A percentile compares a stretch with the other conserved stretches of the same genome.
Evolutionary conservation across 2,797 vertebrate genomes (phyloP).

Genomic region (Pangasius krempfi): DNA sequence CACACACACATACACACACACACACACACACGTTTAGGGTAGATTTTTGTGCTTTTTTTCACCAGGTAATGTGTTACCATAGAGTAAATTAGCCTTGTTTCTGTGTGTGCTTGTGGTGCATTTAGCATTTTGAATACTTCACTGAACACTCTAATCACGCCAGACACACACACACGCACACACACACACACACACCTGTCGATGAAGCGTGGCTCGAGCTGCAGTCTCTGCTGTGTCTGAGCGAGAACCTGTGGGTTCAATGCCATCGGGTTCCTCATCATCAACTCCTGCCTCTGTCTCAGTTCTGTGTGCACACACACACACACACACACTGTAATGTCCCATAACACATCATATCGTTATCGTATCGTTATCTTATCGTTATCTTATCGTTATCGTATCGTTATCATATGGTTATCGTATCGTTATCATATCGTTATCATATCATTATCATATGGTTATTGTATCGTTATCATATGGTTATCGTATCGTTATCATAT

Average conservation of each 20-base stretch:
- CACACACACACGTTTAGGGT: neutral
- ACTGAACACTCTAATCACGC: slow-evolving; percentile 54
- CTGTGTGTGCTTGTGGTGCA: too few species aligned
- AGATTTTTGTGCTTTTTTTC: too few species aligned
- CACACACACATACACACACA: slow-evolving; percentile 20
- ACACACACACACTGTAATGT: neutral
- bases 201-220: slow-evolving; percentile 85
- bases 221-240: slow-evolving; percentile 84
- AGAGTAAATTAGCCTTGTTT: too few species aligned
- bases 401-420: neutral
- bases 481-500: neutral
- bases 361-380: too few species aligned
- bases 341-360: neutral
- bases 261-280: slow-evolving; percentile 91
- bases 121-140: neutral
- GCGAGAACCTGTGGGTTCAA: slow-evolving; percentile 85
- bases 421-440: too few species aligned
- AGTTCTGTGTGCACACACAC: slow-evolving; percentile 75
- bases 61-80: too few species aligned
- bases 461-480: neutral
- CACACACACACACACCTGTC: slow-evolving; percentile 79
- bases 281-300: slow-evolving; percentile 85
- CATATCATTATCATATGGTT: neutral
- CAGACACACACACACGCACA: neutral
- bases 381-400: too few species aligned